Percentiles rank a stretch among this genome's conserved stretches.
Evolutionary conservation across 2,888 invertebrate species (phyloP).

Genomic region (Trichacis sp.): DNA sequence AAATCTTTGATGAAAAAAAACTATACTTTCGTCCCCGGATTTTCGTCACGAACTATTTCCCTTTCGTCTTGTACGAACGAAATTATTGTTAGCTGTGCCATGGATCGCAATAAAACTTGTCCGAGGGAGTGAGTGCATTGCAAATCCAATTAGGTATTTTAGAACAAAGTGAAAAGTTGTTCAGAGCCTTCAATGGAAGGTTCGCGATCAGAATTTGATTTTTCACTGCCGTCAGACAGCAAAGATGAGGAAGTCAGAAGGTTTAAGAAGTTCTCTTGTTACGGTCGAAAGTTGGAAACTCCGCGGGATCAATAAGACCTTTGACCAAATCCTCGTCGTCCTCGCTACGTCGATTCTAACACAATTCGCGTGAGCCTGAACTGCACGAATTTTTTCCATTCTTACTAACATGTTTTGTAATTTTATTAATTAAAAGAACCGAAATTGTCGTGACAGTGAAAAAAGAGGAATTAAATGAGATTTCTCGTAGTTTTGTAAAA

Average conservation of each 20-base stretch:
- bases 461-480: neutral
- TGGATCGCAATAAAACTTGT: slow-evolving; percentile 3
- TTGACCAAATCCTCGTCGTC: slow-evolving; percentile 47
- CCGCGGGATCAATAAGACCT: slow-evolving; percentile 47
- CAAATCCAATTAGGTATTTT: slow-evolving; percentile 27
- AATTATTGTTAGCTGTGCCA: neutral
- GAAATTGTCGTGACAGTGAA: neutral
- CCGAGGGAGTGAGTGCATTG: slow-evolving; percentile 25
- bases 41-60: too few relatives aligned
- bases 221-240: slow-evolving; percentile 31
- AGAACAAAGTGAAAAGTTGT: slow-evolving; percentile 39
- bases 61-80: too few relatives aligned
- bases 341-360: slow-evolving; percentile 37
- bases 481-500: neutral
- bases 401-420: neutral
- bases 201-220: slow-evolving; percentile 46
- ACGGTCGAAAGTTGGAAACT: slow-evolving; percentile 45
- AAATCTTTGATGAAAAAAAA: too few relatives aligned
- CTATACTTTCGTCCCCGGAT: too few relatives aligned
- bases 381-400: neutral
- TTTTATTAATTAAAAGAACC: neutral
- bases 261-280: slow-evolving; percentile 41
- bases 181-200: slow-evolving; percentile 17
- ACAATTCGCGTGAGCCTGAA: slow-evolving; percentile 38
- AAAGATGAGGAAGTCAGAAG: slow-evolving; percentile 38